A percentile compares a stretch with the other conserved stretches of the same genome.
Evolutionary conservation across 2,797 vertebrate genomes (phyloP).

Genomic region (Hippocampus kuda): DNA sequence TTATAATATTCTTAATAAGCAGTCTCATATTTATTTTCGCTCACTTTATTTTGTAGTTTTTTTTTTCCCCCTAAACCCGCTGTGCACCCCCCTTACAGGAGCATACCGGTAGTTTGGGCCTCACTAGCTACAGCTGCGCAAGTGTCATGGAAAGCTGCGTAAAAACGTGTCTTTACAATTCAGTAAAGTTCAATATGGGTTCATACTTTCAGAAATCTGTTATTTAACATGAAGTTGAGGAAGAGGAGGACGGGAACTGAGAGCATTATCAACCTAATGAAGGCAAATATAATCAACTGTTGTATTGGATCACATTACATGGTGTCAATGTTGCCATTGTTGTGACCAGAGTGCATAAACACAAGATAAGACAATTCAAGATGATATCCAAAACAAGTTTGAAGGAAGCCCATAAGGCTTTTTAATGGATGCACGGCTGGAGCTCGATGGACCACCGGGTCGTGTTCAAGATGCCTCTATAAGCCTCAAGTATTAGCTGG

Average conservation of each 20-base stretch:
- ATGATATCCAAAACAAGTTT: neutral
- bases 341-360: neutral
- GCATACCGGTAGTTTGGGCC: neutral
- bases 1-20: neutral
- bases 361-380: neutral
- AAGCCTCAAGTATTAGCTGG: slow-evolving; percentile 54
- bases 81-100: too few relatives aligned
- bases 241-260: neutral
- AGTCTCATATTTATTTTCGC: neutral
- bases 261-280: neutral
- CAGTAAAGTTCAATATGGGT: neutral
- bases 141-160: neutral
- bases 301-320: neutral
- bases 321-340: neutral
- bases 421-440: slow-evolving; percentile 8
- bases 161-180: neutral
- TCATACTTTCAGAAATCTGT: neutral
- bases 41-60: neutral
- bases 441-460: slow-evolving; percentile 29
- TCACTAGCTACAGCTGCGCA: neutral
- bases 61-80: too few relatives aligned
- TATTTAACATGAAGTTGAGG: neutral
- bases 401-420: neutral
- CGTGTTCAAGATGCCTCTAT: slow-evolving; percentile 38
- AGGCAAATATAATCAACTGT: neutral